Evolutionary conservation across 2,888 invertebrate genomes (phyloP), one percentile per base, ranked within the genome.

Genomic region (Pogonocherus hispidulus): DNA sequence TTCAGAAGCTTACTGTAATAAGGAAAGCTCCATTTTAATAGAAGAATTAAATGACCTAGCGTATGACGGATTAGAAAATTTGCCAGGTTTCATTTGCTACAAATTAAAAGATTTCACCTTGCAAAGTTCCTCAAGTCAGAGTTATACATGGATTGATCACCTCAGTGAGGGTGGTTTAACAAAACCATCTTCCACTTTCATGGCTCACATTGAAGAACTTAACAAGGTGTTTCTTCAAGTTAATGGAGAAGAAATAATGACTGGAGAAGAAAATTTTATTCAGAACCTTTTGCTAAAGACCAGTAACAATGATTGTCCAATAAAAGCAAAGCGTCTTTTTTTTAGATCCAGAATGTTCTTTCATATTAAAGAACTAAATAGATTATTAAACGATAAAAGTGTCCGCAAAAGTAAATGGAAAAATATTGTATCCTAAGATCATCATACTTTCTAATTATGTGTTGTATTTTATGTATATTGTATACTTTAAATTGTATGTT

Each of bases 31-130:
- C n/a, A n/a, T n/a, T n/a, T n/a, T n/a, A n/a, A n/a, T n/a, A n/a
- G n/a, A n/a, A n/a, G 41, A 41, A 41, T 5, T 41, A 6, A 35
- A 66, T 55, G 55, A 60, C 6, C 9, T 70, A 8, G 56, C 32
- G 3, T 70, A 70, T 47, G 70, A 70, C 51, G 63, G 70, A 3
- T 37, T 70, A 44, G 66, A 70, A 52, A 57, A 70, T 70, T 46
- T 70, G 54, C 66, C 66, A 18, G 63, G 70, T 0, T 69, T 62
- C 46, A 46, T 69, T 16, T 69, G 66, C 19, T 23, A 69, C 14
- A 54, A 55, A 52, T 20, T 67, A 16, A 9, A 54, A 19, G 52
- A 52, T 4, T 14, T 23, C 1, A 23, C 51, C 23, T 16, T 52
- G 8, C 52, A 47, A 16, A 47, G 20, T 18, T 18, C 18, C 47